phyloP scores from a whole-genome alignment of 2,113 vertebrate genomes.

The Serilophus lunatus region DNA sequence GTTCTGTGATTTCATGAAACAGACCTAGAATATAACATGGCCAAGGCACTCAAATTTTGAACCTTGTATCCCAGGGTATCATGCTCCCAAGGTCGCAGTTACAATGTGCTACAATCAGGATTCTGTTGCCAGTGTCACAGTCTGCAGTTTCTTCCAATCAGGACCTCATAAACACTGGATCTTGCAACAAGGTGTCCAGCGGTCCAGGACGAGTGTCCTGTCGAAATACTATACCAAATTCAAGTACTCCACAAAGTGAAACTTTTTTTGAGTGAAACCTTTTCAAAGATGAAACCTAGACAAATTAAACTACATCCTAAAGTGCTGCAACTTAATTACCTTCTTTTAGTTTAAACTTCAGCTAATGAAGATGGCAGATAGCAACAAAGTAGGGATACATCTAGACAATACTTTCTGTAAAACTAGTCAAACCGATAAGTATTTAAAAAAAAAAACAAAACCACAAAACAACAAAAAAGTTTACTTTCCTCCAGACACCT shows the following conservation, averaged over 20 bases:
- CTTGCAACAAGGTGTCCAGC: background rate
- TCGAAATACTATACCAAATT: background rate
- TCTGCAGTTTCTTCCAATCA: background rate
- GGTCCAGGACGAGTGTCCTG: background rate
- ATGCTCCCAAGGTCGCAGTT: background rate
- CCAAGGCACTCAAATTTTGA: background rate
- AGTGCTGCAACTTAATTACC: background rate
- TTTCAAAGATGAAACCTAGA: background rate
- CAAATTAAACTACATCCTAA: background rate
- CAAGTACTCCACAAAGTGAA: background rate
- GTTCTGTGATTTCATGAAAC: background rate
- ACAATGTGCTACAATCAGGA: background rate
- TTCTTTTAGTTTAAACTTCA: background rate
- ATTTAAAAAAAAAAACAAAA: fast-evolving
- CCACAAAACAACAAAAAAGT: background rate
- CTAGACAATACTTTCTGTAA: background rate
- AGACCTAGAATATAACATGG: background rate
- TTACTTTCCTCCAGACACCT: background rate
- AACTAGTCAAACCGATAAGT: background rate
- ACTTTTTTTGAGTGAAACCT: background rate
- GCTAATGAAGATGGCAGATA: background rate
- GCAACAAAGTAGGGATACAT: background rate
- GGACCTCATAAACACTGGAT: background rate
- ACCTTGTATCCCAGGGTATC: background rate
- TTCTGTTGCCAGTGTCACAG: background rate